Evolutionary conservation across 1,140 invertebrate genomes (phyloP).

Genomic region (Bradysia coprophila): DNA sequence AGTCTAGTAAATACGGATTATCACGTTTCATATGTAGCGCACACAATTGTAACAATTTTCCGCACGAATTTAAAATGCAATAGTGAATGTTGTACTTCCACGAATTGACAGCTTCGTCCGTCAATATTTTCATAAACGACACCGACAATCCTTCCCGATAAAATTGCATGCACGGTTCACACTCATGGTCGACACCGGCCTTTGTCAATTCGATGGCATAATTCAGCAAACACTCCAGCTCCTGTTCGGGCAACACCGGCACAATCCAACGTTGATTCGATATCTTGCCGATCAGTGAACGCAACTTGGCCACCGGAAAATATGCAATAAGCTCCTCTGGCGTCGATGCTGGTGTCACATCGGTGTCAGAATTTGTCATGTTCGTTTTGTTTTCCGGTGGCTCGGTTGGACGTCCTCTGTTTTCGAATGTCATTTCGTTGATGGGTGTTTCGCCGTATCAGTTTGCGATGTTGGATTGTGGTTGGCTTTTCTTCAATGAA

Average conservation of each 20-base stretch:
- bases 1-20: slow-evolving; percentile 82
- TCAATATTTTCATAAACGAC: slow-evolving; percentile 93
- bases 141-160: slow-evolving; percentile 86
- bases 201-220: slow-evolving; percentile 73
- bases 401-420: background rate
- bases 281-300: slow-evolving; percentile 86
- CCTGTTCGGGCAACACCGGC: slow-evolving; percentile 88
- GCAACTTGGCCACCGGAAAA: slow-evolving; percentile 75
- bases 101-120: slow-evolving; percentile 94
- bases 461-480: too few relatives aligned
- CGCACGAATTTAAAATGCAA: slow-evolving; percentile 86
- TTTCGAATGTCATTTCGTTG: background rate
- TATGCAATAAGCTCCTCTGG: slow-evolving; percentile 21
- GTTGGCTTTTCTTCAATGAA: too few relatives aligned
- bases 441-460: too few relatives aligned
- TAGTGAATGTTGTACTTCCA: slow-evolving; percentile 96
- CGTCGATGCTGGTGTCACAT: slow-evolving; percentile 8
- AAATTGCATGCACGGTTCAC: slow-evolving; percentile 85
- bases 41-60: slow-evolving; percentile 80
- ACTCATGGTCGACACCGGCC: slow-evolving; percentile 69
- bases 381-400: background rate
- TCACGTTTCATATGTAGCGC: slow-evolving; percentile 80
- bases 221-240: slow-evolving; percentile 79
- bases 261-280: slow-evolving; percentile 89
- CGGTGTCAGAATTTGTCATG: background rate